Base-by-base conservation (phyloP, 2,113 vertebrate genomes). In the Ramphastos sulfuratus region DNA sequence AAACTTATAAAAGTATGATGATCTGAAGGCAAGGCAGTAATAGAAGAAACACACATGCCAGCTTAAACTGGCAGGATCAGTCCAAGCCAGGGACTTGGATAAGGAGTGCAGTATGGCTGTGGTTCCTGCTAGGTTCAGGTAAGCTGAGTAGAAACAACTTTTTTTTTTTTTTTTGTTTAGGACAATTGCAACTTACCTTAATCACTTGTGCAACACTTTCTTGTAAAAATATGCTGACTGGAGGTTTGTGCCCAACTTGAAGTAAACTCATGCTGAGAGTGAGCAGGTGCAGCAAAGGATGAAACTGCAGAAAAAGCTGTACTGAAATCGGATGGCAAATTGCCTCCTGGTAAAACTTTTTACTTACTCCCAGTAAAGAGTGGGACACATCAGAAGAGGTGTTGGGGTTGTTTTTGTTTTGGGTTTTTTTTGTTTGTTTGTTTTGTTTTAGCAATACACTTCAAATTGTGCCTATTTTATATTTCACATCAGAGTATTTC, bases 401-500 rank as follows among this genome's bases (percentile, higher is more conserved):
- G 31, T 77, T 39, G 25, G 9, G 37, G 37, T 37, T 37, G n/a
- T n/a, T n/a, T n/a, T n/a, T n/a, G 37, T 39, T 39, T 39, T 39
- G 37, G 37, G 37, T 39, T 39, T 39, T 39, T 39, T 39, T 11
- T 10, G 8, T 39, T 39, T 39, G 33, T 35, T 37, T 35, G 55
- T 35, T 8, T 9, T 28, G 18, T 46, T 46, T 17, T 17, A 46
- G 44, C 44, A 93, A 90, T 20, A 84, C 1, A 1, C 64, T 85
- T 93, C 84, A 66, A 76, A 84, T 61, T 88, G 60, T 16, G 20
- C 79, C 77, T n/a, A 18, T 91, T 93, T 91, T 73, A 39, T 73
- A 56, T 48, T 59, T 94, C 54, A 35, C 28, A 60, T 63, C 65
- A 58, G 64, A 84, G 79, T 42, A 37, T 87, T 95, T 94, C 71